These are phyloP conservation scores for Karalla daura DNA, from an alignment of 2,797 vertebrate species.

Conservation along the genomic window DNA sequence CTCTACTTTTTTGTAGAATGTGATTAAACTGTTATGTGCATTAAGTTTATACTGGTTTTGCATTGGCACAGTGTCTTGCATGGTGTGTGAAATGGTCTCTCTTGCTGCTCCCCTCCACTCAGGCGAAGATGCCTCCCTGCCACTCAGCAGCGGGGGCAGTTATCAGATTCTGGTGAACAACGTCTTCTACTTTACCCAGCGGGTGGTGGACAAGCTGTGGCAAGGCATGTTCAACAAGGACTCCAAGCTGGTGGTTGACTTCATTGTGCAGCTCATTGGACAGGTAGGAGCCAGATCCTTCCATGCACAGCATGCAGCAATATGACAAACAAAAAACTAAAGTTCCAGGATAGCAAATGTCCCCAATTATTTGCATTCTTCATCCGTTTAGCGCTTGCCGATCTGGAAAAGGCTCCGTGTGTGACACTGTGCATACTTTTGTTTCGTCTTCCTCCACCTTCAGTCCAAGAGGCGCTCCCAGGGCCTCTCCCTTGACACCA, in stretches of 20 bases:
- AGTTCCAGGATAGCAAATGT: neutral
- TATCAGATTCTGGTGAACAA: constrained; percentile 98
- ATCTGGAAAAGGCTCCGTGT: no score
- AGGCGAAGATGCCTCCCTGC: constrained; percentile 97
- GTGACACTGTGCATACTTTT: no score
- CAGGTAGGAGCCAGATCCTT: constrained; percentile 83
- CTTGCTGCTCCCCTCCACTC: constrained; percentile 13
- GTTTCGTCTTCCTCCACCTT: no score
- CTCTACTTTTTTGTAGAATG: no score
- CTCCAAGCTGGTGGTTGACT: constrained; percentile 98
- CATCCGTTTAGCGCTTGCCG: neutral
- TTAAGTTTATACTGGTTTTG: no score
- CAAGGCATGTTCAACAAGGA: constrained; percentile 99
- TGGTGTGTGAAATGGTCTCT: neutral
- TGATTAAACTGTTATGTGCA: neutral
- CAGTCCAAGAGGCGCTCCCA: constrained; percentile 97
- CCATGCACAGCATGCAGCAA: no score
- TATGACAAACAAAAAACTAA: neutral
- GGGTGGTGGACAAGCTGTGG: constrained; percentile 99
- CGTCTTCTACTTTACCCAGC: constrained; percentile 97
- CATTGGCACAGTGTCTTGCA: no score
- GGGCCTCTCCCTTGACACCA: constrained; percentile 93
- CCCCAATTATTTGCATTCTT: no score
- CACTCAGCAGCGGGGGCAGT: constrained; percentile 94
- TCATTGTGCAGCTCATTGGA: constrained; percentile 97